phyloP scores from a whole-genome alignment of 2,113 vertebrate genomes.

The Rana temporaria region DNA sequence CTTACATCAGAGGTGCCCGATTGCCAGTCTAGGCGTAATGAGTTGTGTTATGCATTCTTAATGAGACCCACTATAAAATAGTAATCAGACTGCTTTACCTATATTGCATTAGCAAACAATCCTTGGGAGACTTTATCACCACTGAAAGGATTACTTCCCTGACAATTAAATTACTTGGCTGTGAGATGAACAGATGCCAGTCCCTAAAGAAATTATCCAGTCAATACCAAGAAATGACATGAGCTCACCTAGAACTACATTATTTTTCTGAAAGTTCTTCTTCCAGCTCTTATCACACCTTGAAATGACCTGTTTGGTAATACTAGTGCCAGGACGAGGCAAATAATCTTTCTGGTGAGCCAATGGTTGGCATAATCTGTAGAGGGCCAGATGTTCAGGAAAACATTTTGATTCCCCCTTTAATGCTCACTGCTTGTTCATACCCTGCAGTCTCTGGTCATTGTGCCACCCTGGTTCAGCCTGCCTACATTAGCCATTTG shows the following conservation, averaged over 20 bases:
- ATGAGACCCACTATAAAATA: slow-evolving; percentile 11
- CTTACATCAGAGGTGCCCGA: too few species aligned
- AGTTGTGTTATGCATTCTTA: neutral
- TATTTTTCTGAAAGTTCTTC: too few species aligned
- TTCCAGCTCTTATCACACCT: too few species aligned
- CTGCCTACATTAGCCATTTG: too few species aligned
- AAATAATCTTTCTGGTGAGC: neutral
- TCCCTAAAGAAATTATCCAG: neutral
- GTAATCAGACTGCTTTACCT: neutral
- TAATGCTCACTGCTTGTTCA: too few species aligned
- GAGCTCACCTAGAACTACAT: neutral
- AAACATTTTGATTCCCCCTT: too few species aligned
- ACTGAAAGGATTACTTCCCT: neutral
- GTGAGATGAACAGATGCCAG: neutral
- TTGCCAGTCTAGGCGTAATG: neutral
- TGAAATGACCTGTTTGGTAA: neutral
- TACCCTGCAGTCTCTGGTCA: too few species aligned
- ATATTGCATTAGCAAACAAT: neutral
- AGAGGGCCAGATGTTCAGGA: too few species aligned
- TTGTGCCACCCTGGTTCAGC: too few species aligned
- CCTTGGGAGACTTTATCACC: neutral
- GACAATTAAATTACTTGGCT: neutral
- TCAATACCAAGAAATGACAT: slow-evolving; percentile 11
- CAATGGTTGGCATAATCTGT: neutral
- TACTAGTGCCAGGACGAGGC: neutral